Evolutionary conservation across 2,797 vertebrate species (phyloP).

Genomic region (Acestrorhynchus altus): DNA sequence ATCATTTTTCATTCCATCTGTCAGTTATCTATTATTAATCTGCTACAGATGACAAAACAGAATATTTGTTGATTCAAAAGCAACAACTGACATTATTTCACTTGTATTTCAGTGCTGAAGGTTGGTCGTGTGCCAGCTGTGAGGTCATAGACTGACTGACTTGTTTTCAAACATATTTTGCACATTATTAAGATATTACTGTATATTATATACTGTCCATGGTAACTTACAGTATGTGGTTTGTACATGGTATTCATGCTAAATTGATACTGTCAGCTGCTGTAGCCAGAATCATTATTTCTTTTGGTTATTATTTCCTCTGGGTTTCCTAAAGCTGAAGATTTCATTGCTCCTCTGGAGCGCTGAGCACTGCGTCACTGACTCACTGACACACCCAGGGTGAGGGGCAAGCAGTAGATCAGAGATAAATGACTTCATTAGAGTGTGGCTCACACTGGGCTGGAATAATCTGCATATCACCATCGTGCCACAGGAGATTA

Average conservation of each 20-base stretch:
- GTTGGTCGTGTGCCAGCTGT: too few relatives aligned
- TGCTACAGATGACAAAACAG: too few relatives aligned
- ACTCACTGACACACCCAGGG: conserved; percentile 37
- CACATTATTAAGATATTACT: too few relatives aligned
- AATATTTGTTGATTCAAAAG: too few relatives aligned
- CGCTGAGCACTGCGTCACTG: conserved; percentile 40
- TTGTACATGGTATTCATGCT: not conserved
- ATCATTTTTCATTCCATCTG: too few relatives aligned
- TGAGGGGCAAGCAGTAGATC: conserved; percentile 72
- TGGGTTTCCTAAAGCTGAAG: conserved; percentile 25
- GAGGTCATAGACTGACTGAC: too few relatives aligned
- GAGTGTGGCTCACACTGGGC: conserved; percentile 71
- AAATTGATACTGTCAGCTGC: conserved; percentile 6
- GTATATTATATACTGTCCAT: too few relatives aligned
- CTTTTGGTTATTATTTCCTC: conserved; percentile 28
- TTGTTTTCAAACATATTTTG: too few relatives aligned
- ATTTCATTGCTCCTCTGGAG: conserved; percentile 34
- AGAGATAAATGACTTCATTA: conserved; percentile 84
- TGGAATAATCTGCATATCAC: conserved; percentile 70
- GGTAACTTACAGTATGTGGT: too few relatives aligned
- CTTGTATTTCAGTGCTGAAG: too few relatives aligned
- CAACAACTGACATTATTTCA: too few relatives aligned
- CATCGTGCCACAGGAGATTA: conserved; percentile 73
- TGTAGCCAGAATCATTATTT: not conserved
- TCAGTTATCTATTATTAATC: too few relatives aligned